Evolutionary conservation across 2,797 vertebrate species (phyloP), one percentile per base, ranked within the genome.

Genomic region (Eulemur rubriventer): DNA sequence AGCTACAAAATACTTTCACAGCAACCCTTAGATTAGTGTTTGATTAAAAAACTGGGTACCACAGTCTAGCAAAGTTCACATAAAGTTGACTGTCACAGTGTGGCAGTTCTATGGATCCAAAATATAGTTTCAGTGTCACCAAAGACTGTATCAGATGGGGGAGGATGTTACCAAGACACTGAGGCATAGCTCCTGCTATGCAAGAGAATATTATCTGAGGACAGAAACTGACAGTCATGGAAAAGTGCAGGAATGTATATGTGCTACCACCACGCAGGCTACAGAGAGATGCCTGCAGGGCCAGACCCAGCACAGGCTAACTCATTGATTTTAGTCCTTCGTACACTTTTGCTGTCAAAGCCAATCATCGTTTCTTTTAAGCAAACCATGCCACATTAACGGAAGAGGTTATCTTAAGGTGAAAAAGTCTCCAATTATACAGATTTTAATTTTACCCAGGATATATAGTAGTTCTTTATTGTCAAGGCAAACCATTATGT

Each of bases 361-460:
- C 5, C 35, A 94, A 63, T 69, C 24, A 70, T 46, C 11, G 22
- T 55, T 94, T 80, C 14, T 89, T 94, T 86, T 63, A 80, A 83
- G 24, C 3, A 84, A 93, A 59, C 3, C 18, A 90, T 76, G 72
- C 14, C 76, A 89, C 30, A 41, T 46, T 67, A 94, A 88, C 46
- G 28, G 72, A 96, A 84, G 50, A 4, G 30, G 69, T 69, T 87
- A 46, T 43, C 12, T 76, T 70, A 70, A 75, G 43, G 26, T 50
- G 20, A 75, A 91, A 73, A 91, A 70, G 2, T 30, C 73, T 96
- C 67, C 72, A 75, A 70, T 76, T 75, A 70, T 24, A n/a, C 43
- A 67, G 20, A 91, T 76, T 91, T 95, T 73, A 73, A 87, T 89
- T 97, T 95, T 78, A 69, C 33, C 28, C 48, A 91, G 2, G 24